Evolutionary conservation across 2,113 vertebrate genomes (phyloP).

Genomic region (Callithrix jacchus): DNA sequence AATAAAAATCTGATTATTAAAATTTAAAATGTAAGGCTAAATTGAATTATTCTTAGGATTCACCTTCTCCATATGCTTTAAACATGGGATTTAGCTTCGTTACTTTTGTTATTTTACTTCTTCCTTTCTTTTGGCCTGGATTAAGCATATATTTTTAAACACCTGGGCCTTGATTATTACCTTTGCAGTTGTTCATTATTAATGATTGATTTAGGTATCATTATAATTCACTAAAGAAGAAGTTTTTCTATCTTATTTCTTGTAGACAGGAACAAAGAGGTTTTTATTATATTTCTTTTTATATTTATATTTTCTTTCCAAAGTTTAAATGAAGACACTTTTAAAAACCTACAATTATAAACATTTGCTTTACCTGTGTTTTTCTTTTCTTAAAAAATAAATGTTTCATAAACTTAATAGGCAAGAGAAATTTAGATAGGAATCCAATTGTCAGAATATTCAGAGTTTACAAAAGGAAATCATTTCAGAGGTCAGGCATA

Average conservation of each 20-base stretch:
- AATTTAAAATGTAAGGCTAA: not conserved
- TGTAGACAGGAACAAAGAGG: not conserved
- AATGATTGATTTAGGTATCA: not conserved
- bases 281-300: not conserved
- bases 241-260: not conserved
- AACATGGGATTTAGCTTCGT: not conserved
- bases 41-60: not conserved
- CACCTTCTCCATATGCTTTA: not conserved
- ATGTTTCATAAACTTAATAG: constrained; percentile 31
- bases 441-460: not conserved
- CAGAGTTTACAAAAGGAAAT: constrained; percentile 43
- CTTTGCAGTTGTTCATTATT: constrained; percentile 16
- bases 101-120: not conserved
- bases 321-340: constrained; percentile 10
- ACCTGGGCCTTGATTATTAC: not conserved
- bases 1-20: not conserved
- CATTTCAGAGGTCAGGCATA: not conserved
- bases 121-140: not conserved
- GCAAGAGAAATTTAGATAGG: not conserved
- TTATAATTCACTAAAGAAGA: constrained; percentile 26
- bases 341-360: constrained; percentile 1
- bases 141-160: constrained; percentile 10
- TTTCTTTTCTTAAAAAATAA: constrained; percentile 1
- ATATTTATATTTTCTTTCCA: constrained; percentile 24
- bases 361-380: not conserved